A percentile compares a stretch with the other conserved stretches of the same genome.
phyloP scores from a whole-genome alignment of 1,140 invertebrate species.

The Choristoneura fumiferana region DNA sequence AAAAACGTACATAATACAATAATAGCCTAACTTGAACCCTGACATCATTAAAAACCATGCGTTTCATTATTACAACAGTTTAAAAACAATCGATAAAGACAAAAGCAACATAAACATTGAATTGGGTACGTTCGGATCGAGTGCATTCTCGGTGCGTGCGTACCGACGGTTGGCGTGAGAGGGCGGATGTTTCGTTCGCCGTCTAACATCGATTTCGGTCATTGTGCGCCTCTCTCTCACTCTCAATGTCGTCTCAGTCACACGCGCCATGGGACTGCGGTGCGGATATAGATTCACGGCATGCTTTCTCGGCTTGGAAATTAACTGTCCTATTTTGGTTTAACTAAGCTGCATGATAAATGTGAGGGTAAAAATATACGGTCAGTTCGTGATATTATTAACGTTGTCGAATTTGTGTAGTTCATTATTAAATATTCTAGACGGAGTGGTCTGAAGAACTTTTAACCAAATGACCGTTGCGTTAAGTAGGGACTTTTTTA shows the following conservation, averaged over 20 bases:
- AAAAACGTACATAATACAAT: background rate
- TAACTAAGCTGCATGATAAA: constrained; percentile 28
- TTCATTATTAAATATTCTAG: background rate
- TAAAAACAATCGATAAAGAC: constrained; percentile 10
- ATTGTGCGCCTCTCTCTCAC: constrained; percentile 41
- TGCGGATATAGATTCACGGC: constrained; percentile 47
- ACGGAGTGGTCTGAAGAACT: background rate
- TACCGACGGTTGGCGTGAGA: constrained; percentile 52
- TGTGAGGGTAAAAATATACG: constrained; percentile 12
- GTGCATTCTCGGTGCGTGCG: constrained; percentile 57
- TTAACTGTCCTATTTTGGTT: constrained; percentile 60
- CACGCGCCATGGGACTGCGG: constrained; percentile 47
- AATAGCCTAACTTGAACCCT: too few species aligned
- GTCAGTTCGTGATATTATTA: background rate
- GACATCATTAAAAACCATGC: constrained; percentile 1
- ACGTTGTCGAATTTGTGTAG: too few species aligned
- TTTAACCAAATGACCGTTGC: too few species aligned
- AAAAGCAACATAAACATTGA: constrained; percentile 17
- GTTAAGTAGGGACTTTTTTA: too few species aligned
- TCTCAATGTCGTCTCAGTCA: constrained; percentile 40
- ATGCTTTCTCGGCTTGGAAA: constrained; percentile 27
- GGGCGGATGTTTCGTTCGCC: constrained; percentile 20
- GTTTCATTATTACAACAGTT: constrained; percentile 1
- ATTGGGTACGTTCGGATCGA: constrained; percentile 39
- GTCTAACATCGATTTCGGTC: constrained; percentile 69